phyloP scores from a whole-genome alignment of 1,140 invertebrate genomes.

The Mizuhopecten yessoensis region DNA sequence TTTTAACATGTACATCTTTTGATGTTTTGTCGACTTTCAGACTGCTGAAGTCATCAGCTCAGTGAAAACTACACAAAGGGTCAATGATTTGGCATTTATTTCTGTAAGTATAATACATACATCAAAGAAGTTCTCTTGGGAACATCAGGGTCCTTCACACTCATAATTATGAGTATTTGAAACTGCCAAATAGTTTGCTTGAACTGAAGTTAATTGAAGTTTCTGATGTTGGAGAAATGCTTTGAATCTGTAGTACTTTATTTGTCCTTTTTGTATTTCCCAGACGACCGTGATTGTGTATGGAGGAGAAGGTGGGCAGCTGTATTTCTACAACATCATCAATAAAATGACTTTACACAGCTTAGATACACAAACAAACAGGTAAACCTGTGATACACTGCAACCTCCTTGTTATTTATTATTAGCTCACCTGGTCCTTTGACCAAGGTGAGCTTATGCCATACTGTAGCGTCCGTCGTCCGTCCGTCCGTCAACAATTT shows the following conservation, averaged over 20 bases:
- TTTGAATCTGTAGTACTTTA: not conserved
- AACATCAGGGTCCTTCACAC: too few species aligned
- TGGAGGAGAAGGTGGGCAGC: constrained; percentile 55
- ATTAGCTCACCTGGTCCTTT: too few species aligned
- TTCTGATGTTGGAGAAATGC: not conserved
- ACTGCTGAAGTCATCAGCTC: constrained; percentile 2
- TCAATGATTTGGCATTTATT: constrained; percentile 13
- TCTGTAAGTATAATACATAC: not conserved
- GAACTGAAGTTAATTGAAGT: not conserved
- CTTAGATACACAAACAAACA: constrained; percentile 54
- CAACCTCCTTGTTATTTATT: too few species aligned
- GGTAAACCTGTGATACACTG: too few species aligned
- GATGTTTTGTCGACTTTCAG: not conserved
- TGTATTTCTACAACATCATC: constrained; percentile 52
- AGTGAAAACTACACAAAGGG: not conserved
- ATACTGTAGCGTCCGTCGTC: too few species aligned
- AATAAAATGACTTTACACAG: constrained; percentile 43
- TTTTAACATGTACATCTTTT: not conserved
- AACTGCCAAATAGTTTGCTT: not conserved
- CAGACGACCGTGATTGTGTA: constrained; percentile 52
- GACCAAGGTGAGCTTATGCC: too few species aligned
- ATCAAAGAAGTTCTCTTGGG: too few species aligned
- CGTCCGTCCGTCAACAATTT: too few species aligned
- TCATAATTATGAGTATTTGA: too few species aligned
- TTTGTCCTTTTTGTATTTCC: too few species aligned